phyloP scores from a whole-genome alignment of 2,797 vertebrate genomes.

The Tadarida brasiliensis region DNA sequence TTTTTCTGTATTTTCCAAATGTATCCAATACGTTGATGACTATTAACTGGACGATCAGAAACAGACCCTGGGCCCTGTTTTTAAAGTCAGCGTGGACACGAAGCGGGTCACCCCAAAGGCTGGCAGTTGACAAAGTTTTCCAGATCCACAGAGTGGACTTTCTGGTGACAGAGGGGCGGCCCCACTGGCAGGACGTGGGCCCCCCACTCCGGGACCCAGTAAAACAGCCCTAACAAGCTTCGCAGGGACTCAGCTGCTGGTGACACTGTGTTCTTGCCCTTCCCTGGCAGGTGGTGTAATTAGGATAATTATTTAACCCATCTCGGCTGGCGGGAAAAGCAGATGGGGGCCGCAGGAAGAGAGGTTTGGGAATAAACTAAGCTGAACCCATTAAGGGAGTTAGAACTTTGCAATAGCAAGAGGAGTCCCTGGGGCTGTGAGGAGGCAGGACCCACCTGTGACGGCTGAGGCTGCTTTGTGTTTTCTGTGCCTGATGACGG shows the following conservation, averaged over 20 bases:
- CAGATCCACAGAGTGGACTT: conserved; percentile 51
- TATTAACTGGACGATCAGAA: background rate
- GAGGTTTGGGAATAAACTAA: background rate
- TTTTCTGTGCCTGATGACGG: background rate
- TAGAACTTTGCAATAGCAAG: background rate
- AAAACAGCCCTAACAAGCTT: background rate
- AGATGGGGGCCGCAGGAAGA: background rate
- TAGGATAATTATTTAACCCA: background rate
- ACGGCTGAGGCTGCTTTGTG: background rate
- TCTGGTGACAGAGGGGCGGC: background rate
- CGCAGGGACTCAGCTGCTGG: accelerated
- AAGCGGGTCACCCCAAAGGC: background rate
- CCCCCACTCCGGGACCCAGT: background rate
- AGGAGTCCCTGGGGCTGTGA: background rate
- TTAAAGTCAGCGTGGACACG: background rate
- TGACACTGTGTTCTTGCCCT: background rate
- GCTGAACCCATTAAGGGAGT: background rate
- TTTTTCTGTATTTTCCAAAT: background rate
- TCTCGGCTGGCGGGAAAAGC: background rate
- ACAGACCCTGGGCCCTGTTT: background rate
- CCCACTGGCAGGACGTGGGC: background rate
- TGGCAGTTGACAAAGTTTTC: background rate
- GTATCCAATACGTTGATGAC: accelerated
- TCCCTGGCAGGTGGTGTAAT: background rate
- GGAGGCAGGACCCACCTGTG: background rate